Evolutionary conservation across 2,113 vertebrate species (phyloP).

Genomic region (Elgaria multicarinata): DNA sequence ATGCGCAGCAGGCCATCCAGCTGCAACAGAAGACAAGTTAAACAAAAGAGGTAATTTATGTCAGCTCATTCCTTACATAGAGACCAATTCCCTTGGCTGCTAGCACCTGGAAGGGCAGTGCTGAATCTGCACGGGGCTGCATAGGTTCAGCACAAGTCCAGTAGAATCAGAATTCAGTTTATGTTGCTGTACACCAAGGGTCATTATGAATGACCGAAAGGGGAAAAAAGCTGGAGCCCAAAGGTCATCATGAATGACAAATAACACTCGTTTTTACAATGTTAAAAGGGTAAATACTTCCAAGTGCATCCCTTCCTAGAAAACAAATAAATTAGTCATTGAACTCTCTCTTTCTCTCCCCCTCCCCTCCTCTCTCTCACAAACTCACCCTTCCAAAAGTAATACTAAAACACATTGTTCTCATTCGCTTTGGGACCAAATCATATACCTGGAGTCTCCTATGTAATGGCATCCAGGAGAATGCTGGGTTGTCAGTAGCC

Average conservation of each 20-base stretch:
- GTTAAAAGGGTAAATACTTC: neutral
- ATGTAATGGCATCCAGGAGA: neutral
- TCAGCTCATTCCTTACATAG: conserved; percentile 3
- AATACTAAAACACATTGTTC: neutral
- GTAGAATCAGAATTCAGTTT: neutral
- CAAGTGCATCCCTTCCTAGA: neutral
- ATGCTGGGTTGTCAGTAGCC: neutral
- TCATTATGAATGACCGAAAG: neutral
- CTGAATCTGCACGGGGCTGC: neutral
- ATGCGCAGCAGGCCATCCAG: neutral
- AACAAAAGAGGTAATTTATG: conserved; percentile 34
- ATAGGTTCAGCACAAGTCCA: neutral
- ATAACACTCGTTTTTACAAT: neutral
- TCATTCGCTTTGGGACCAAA: neutral
- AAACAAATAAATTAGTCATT: neutral
- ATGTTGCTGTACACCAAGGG: neutral
- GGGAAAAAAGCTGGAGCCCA: neutral
- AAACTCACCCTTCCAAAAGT: neutral
- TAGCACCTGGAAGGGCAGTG: neutral
- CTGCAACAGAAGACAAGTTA: conserved; percentile 44
- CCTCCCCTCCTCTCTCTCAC: too few relatives aligned
- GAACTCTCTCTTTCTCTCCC: too few relatives aligned
- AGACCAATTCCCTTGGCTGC: neutral
- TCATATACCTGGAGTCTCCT: neutral
- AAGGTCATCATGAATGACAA: neutral